Conservation (phyloP, 1,140 invertebrate species). For the Halyomorpha halys region DNA sequence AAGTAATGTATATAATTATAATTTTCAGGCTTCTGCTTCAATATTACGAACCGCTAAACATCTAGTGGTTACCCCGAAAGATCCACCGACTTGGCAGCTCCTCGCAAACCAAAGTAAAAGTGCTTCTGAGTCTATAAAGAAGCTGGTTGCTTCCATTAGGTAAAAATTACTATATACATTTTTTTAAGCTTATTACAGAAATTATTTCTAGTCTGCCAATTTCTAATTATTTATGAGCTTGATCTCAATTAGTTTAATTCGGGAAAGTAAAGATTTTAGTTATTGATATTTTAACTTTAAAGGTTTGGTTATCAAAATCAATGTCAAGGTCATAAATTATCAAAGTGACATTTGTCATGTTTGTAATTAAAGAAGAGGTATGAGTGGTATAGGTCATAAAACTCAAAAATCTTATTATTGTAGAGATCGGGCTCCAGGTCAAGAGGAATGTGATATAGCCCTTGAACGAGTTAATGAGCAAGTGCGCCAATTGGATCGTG, state of each 20-base stretch:
- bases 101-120: slow-evolving; percentile 87
- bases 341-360: no score
- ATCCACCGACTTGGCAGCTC: slow-evolving; percentile 86
- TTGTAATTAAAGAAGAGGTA: no score
- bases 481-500: slow-evolving; percentile 74
- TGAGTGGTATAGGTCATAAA: no score
- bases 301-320: no score
- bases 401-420: slow-evolving; percentile 22
- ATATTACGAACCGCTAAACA: slow-evolving; percentile 87
- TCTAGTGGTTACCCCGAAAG: slow-evolving; percentile 76
- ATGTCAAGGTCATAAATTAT: no score
- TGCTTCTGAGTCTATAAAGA: slow-evolving; percentile 93
- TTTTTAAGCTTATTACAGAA: no score
- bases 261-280: no score
- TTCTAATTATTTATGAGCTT: no score
- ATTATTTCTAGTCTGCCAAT: no score
- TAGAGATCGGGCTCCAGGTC: slow-evolving; percentile 89
- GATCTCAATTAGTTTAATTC: no score
- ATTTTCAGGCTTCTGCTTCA: slow-evolving; percentile 62
- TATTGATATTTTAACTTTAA: neutral
- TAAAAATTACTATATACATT: slow-evolving; percentile 32
- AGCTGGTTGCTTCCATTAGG: slow-evolving; percentile 78
- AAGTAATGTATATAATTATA: neutral
- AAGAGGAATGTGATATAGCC: slow-evolving; percentile 81
- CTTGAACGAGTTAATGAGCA: slow-evolving; percentile 65